Evolutionary conservation across 1,140 invertebrate genomes (phyloP), one percentile per base, ranked within the genome.

Genomic region (Leptinotarsa lineolata): DNA sequence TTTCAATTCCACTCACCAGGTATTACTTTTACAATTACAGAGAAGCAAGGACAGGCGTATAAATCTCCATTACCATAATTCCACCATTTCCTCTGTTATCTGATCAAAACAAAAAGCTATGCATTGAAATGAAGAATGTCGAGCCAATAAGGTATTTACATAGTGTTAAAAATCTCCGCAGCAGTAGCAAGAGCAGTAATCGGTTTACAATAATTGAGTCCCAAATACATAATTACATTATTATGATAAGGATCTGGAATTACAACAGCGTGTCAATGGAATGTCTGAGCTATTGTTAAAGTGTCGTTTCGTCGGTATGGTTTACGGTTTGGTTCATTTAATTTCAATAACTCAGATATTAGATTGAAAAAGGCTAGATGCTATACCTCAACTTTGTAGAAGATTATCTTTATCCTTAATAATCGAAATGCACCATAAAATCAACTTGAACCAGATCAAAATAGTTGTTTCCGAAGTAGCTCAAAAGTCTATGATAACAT

Each of bases 141-240:
- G 48, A 54, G 48, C 48, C 48, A 54, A 54, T 54, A 54, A 54
- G 48, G 48, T 54, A 54, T 54, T 54, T 54, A 54, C 48, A 54
- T 54, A 54, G 48, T 54, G 48, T 54, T 54, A 54, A 54, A 54
- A 54, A 54, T 54, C 48, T 54, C 48, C 48, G 6, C 15, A 54
- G 48, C 48, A 54, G 16, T 54, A 54, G 48, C 15, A 6, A 12
- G 48, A 54, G 4, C 48, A 16, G 48, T 54, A 54, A 54, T 54
- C 48, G 48, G 48, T 54, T 54, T 54, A 54, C 13, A 54, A 54
- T 54, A 54, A 54, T 54, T 54, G 48, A 54, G 48, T 54, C 48
- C 48, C 48, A 54, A 54, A 54, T 54, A 54, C 48, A 54, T 54
- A 54, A 54, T 54, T 54, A 54, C 48, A 54, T 54, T 54, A 54